phyloP scores from a whole-genome alignment of 1,140 invertebrate genomes.

The Calliphora vicina region DNA sequence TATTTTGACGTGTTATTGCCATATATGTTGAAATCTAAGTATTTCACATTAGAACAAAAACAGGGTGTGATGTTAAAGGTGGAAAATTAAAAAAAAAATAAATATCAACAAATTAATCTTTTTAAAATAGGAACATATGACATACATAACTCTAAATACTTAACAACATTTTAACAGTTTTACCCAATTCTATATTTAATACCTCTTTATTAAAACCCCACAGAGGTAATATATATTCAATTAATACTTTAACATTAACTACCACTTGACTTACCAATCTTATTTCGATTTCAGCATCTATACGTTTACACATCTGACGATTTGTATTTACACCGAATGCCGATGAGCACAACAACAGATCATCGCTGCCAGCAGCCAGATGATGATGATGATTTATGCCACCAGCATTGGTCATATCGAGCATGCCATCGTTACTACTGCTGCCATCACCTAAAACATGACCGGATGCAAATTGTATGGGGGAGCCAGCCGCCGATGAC shows the following conservation, averaged over 20 bases:
- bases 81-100: too few relatives aligned
- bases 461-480: conserved; percentile 63
- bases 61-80: too few relatives aligned
- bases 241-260: background rate
- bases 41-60: too few relatives aligned
- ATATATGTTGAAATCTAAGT: too few relatives aligned
- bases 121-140: too few relatives aligned
- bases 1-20: too few relatives aligned
- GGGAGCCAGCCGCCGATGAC: conserved; percentile 19
- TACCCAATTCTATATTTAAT: too few relatives aligned
- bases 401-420: conserved; percentile 31
- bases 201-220: too few relatives aligned
- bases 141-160: too few relatives aligned
- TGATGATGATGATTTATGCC: conserved; percentile 20
- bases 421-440: conserved; percentile 42
- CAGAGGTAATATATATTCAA: background rate
- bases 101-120: too few relatives aligned
- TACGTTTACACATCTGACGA: conserved; percentile 71
- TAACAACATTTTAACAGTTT: too few relatives aligned
- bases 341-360: conserved; percentile 78
- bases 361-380: conserved; percentile 43
- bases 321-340: conserved; percentile 73
- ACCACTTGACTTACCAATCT: conserved; percentile 75
- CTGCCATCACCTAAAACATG: conserved; percentile 63
- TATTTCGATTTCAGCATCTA: conserved; percentile 86